Evolutionary conservation across 2,888 invertebrate genomes (phyloP).

Genomic region (Pseudococcus jackbeardsleyi): DNA sequence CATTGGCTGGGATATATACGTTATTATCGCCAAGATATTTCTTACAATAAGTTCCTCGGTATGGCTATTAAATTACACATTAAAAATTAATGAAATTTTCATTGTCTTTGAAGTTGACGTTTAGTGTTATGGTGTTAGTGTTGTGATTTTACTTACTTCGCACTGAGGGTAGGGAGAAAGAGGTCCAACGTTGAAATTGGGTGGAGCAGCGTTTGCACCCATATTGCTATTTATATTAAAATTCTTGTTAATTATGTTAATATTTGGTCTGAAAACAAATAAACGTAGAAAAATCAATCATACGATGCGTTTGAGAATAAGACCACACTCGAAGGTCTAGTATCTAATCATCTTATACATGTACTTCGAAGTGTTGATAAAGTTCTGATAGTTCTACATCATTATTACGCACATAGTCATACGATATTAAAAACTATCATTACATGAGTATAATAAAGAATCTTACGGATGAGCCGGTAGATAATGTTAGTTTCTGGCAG

Average conservation of each 20-base stretch:
- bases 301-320: neutral
- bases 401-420: neutral
- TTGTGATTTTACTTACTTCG: constrained; percentile 62
- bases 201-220: neutral
- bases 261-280: constrained; percentile 53
- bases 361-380: neutral
- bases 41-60: constrained; percentile 85
- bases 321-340: neutral
- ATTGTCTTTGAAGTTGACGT: neutral
- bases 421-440: neutral
- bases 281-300: neutral
- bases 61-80: constrained; percentile 76
- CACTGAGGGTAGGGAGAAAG: constrained; percentile 62
- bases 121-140: too few species aligned
- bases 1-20: constrained; percentile 87
- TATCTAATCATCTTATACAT: neutral
- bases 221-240: constrained; percentile 1
- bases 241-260: constrained; percentile 34
- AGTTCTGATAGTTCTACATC: neutral
- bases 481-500: neutral
- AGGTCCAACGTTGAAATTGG: constrained; percentile 45
- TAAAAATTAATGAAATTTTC: neutral
- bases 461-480: neutral
- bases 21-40: constrained; percentile 83
- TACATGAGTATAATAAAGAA: neutral